phyloP scores from a whole-genome alignment of 1,140 invertebrate species.

The Ceratina calcarata region DNA sequence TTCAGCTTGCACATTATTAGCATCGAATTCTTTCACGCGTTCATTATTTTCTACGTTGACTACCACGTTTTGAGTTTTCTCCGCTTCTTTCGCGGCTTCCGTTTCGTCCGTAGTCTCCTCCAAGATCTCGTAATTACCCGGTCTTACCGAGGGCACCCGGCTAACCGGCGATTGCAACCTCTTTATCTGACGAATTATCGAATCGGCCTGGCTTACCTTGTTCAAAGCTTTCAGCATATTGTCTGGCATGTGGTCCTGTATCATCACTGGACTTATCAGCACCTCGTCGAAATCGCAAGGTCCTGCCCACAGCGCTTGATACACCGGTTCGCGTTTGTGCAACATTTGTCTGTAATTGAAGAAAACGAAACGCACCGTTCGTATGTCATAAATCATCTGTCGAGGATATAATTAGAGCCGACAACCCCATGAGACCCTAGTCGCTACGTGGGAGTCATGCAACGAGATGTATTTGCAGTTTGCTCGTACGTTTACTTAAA shows the following conservation, averaged over 20 bases:
- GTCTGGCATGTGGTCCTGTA: slow-evolving; percentile 96
- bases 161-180: slow-evolving; percentile 58
- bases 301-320: slow-evolving; percentile 94
- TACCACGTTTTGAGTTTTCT: slow-evolving; percentile 15
- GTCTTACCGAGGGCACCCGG: slow-evolving; percentile 68
- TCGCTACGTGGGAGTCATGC: slow-evolving; percentile 30
- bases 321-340: slow-evolving; percentile 88
- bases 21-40: slow-evolving; percentile 15
- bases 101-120: slow-evolving; percentile 66
- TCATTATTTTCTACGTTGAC: slow-evolving; percentile 8
- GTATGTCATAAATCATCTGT: too few species aligned
- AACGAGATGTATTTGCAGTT: slow-evolving; percentile 8
- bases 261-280: slow-evolving; percentile 94
- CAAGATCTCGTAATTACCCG: slow-evolving; percentile 73
- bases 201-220: slow-evolving; percentile 84
- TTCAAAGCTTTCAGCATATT: slow-evolving; percentile 92
- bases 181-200: slow-evolving; percentile 50
- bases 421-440: neutral
- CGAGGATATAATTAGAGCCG: too few species aligned
- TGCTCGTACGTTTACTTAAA: neutral
- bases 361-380: neutral
- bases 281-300: slow-evolving; percentile 95
- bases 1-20: slow-evolving; percentile 3
- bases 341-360: slow-evolving; percentile 83
- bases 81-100: slow-evolving; percentile 42